Evolutionary conservation across 2,888 invertebrate genomes (phyloP), one percentile per base, ranked within the genome.

Genomic region (Tenthredo livida): DNA sequence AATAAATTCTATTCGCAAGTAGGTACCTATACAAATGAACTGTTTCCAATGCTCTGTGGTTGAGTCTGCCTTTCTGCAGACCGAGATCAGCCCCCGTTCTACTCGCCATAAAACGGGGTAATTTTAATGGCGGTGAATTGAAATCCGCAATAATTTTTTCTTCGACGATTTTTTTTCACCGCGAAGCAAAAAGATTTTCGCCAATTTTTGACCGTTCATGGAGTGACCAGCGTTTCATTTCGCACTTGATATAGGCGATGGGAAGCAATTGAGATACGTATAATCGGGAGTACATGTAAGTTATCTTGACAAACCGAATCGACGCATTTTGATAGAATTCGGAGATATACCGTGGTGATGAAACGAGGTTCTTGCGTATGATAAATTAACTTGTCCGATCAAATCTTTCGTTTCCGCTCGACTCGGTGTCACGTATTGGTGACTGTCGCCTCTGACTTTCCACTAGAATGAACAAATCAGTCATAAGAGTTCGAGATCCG

Each of bases 321-420:
- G n/a, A 21, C 10, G 37, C 10, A 61, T 50, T 15, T 40, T 40
- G 40, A 33, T 25, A 40, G 40, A 54, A 77, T 50, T 29, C 9
- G 0, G 17, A 33, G 29, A 33, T 50, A n/a, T 9, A n/a, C n/a
- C 6, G 17, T 50, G 17, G 40, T 21, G 10, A 25, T 17, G 17
- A n/a, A 7, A 61, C 43, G 80, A 67, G 29, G 29, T 67, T 67
- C 33, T 37, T 47, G 15, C n/a, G n/a, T 43, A 67, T 47, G 54
- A 83, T 83, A 67, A 83, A 67, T 83, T 67, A 67, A 67, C 67
- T 83, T 67, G 83, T 83, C 83, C 83, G 83, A 83, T 83, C 83
- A 37, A 67, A 83, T 83, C 67, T 43, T 10, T 12, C 33, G 47
- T 43, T 83, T 83, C 67, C 67, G 17, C 65, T 83, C 67, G 43